phyloP scores from a whole-genome alignment of 2,888 invertebrate genomes.

The Theretra japonica region DNA sequence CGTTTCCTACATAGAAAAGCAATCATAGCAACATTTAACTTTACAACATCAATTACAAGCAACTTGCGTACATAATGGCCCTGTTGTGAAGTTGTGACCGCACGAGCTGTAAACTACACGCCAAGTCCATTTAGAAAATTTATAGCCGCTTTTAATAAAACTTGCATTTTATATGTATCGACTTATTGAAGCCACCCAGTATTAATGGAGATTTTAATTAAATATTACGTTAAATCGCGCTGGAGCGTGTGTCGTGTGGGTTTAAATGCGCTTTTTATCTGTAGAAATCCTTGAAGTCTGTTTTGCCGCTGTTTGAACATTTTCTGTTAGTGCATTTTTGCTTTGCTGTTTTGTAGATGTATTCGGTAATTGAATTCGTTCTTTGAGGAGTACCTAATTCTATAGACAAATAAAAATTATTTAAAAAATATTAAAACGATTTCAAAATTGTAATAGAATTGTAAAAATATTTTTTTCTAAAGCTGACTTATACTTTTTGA shows the following conservation, averaged over 20 bases:
- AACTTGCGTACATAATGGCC: constrained; percentile 34
- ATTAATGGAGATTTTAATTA: constrained; percentile 26
- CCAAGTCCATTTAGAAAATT: constrained; percentile 50
- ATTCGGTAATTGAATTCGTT: too few species aligned
- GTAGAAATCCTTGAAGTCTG: not conserved
- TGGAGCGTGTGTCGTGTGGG: not conserved
- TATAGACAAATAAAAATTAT: too few species aligned
- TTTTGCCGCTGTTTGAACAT: not conserved
- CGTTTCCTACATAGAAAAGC: constrained; percentile 25
- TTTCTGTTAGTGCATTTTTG: too few species aligned
- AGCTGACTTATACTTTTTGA: too few species aligned
- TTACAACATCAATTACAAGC: constrained; percentile 33
- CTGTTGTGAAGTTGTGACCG: constrained; percentile 31
- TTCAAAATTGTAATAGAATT: too few species aligned
- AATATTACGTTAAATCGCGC: constrained; percentile 10
- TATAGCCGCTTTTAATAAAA: constrained; percentile 43
- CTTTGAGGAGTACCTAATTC: too few species aligned
- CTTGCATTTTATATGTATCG: constrained; percentile 40
- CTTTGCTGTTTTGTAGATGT: too few species aligned
- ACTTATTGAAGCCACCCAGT: constrained; percentile 40
- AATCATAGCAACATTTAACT: constrained; percentile 28
- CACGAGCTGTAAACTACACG: constrained; percentile 43
- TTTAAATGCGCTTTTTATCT: not conserved
- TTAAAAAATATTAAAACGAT: too few species aligned
- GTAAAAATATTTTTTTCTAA: too few species aligned